Base-by-base conservation (phyloP, 23 tunicate species). In the Aplidium turbinatum region DNA sequence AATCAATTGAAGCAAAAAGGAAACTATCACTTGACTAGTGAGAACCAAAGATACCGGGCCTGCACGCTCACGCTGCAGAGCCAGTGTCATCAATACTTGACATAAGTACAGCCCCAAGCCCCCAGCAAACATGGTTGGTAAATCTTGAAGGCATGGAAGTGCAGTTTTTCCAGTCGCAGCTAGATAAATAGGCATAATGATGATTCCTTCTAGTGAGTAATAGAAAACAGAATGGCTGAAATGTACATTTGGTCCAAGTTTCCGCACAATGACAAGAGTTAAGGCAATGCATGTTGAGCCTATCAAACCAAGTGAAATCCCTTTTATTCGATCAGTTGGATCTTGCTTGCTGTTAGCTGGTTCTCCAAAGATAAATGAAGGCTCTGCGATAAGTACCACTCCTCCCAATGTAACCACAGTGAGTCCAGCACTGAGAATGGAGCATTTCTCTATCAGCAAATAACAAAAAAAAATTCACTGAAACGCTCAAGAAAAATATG, bases 51-150 rank as follows among this genome's bases (percentile, higher is more conserved):
- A 26, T 28, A 74, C 58, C 2, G 79, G 22, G 2, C 79, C 79
- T 1, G 79, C 79, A 20, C 53, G 53, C 57, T 74, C 68, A 28
- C 63, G 40, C 33, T 74, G 79, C 68, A 74, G 38, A 0, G 79
- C 79, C 32, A 74, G 26, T 22, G 79, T 74, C 7, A 32, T 32
- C 6, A 57, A 74, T 19, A 35, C 28, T 39, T 31, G 63, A 22
- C 40, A 54, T 21, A 74, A 7, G 32, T 56, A 54, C 1, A 35
- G 22, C 4, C 53, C n/a, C 7, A 54, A 22, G 0, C 27, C 79
- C 9, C 50, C 22, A 24, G 40, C 79, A 5, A 74, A 26, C 18
- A 57, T 26, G 25, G 21, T 5, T 28, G 63, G 67, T n/a, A 74
- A 22, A 38, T 35, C 53, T 4, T 24, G 20, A 19, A 57, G 31